Evolutionary conservation across 2,113 vertebrate species (phyloP).

Genomic region (Ailurus styani): DNA sequence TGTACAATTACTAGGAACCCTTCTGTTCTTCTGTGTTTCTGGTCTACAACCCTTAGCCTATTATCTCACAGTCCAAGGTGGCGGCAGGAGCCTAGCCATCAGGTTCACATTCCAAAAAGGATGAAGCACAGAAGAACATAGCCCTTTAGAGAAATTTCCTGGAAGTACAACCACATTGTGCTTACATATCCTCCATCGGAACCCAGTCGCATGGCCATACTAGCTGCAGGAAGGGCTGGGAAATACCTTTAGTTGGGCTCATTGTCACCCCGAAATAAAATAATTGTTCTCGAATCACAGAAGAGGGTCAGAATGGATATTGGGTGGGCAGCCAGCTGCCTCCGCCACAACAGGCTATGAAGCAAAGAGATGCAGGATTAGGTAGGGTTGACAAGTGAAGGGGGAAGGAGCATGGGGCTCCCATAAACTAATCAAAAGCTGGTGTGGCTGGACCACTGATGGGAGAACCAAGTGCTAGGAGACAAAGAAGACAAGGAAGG

Average conservation of each 20-base stretch:
- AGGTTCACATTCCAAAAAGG: not conserved
- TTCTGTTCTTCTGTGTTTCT: not conserved
- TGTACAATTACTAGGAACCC: not conserved
- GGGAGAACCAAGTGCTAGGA: not conserved
- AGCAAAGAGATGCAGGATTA: not conserved
- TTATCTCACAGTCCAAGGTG: not conserved
- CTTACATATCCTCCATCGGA: not conserved
- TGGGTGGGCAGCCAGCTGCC: not conserved
- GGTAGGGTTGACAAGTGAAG: not conserved
- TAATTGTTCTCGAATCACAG: not conserved
- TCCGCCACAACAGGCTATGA: not conserved
- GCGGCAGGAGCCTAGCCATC: not conserved
- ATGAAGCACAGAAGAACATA: not conserved
- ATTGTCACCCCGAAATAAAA: not conserved
- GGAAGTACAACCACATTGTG: not conserved
- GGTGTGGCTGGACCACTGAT: not conserved
- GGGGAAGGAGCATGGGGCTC: not conserved
- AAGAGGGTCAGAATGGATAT: not conserved
- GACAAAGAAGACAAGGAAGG: not conserved
- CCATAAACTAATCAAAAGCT: not conserved
- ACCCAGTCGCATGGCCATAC: not conserved
- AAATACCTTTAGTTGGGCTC: not conserved
- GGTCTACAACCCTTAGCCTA: not conserved
- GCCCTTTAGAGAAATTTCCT: not conserved
- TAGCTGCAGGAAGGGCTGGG: not conserved